These are phyloP conservation scores for Syngnathoides biaculeatus DNA, from an alignment of 2,113 vertebrate genomes.

Conservation along the genomic window DNA sequence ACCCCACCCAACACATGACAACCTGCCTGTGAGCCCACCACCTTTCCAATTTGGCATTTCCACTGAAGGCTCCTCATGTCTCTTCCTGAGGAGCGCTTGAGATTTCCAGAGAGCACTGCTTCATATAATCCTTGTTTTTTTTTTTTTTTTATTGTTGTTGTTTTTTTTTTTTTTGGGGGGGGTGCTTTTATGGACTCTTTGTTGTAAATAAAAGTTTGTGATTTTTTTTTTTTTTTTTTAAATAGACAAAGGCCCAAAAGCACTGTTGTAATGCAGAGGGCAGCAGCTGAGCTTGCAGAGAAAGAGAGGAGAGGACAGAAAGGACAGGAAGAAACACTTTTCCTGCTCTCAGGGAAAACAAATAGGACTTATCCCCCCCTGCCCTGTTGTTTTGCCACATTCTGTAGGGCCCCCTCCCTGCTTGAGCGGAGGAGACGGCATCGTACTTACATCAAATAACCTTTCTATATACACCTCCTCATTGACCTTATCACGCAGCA, in stretches of 20 bases:
- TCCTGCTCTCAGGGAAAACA: conserved; percentile 76
- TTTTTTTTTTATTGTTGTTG: no score
- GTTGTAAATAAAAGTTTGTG: conserved; percentile 64
- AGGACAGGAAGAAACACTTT: conserved; percentile 52
- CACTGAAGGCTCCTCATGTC: not conserved
- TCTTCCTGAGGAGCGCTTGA: conserved; percentile 4
- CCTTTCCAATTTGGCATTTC: not conserved
- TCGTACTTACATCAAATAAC: conserved; percentile 99
- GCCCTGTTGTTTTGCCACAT: conserved; percentile 99
- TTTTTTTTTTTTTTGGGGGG: conserved; percentile 21
- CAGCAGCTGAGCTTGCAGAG: conserved; percentile 75
- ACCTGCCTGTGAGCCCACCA: not conserved
- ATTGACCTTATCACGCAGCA: conserved; percentile 99
- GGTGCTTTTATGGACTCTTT: conserved; percentile 76
- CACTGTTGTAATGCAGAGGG: conserved; percentile 73
- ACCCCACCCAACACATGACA: conserved; percentile 28
- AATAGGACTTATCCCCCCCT: conserved; percentile 99
- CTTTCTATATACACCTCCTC: conserved; percentile 99
- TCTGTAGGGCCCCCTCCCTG: conserved; percentile 92
- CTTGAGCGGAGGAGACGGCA: conserved; percentile 88
- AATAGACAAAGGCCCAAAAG: conserved; percentile 73
- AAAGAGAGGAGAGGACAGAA: conserved; percentile 52
- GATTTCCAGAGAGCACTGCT: conserved; percentile 76
- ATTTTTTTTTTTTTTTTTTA: conserved; percentile 30
- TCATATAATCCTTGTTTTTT: conserved; percentile 72